Percentiles rank a stretch among this genome's conserved stretches.
Conservation (phyloP, 2,888 invertebrate species). For the Ptychoptera contaminata region DNA sequence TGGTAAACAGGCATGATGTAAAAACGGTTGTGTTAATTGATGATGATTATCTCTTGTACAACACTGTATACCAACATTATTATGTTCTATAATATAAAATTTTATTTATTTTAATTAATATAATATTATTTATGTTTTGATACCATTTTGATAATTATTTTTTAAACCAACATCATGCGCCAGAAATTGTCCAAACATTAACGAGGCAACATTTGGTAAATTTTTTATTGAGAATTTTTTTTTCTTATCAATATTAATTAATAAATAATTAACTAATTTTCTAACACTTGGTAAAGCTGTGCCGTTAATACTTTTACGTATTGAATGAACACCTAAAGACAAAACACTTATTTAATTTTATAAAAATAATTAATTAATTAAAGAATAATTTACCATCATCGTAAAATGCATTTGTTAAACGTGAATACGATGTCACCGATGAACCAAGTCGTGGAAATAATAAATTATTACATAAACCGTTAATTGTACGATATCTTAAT, state of each 20-base stretch:
- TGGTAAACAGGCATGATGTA: slow-evolving; percentile 39
- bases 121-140: too few species aligned
- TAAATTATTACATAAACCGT: slow-evolving; percentile 14
- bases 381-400: slow-evolving; percentile 22
- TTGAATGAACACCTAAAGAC: slow-evolving; percentile 27
- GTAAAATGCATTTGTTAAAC: slow-evolving; percentile 31
- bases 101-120: too few species aligned
- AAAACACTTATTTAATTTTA: slow-evolving; percentile 11
- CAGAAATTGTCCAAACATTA: slow-evolving; percentile 7
- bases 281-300: slow-evolving; percentile 51
- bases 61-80: slow-evolving; percentile 33
- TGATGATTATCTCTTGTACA: slow-evolving; percentile 33
- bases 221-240: too few species aligned
- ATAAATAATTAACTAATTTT: slow-evolving; percentile 15
- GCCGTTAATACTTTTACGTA: slow-evolving; percentile 46
- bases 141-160: too few species aligned
- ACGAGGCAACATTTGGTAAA: slow-evolving; percentile 6
- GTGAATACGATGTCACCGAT: slow-evolving; percentile 17
- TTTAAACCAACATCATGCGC: slow-evolving; percentile 6
- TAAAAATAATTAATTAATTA: too few species aligned
- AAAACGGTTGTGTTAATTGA: slow-evolving; percentile 30
- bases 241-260: not conserved
- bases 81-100: not conserved
- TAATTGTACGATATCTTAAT: slow-evolving; percentile 10
- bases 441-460: slow-evolving; percentile 11